Percentiles rank a stretch among this genome's conserved stretches.
Conservation (phyloP, 2,888 invertebrate genomes). For the Dynastes tityus region DNA sequence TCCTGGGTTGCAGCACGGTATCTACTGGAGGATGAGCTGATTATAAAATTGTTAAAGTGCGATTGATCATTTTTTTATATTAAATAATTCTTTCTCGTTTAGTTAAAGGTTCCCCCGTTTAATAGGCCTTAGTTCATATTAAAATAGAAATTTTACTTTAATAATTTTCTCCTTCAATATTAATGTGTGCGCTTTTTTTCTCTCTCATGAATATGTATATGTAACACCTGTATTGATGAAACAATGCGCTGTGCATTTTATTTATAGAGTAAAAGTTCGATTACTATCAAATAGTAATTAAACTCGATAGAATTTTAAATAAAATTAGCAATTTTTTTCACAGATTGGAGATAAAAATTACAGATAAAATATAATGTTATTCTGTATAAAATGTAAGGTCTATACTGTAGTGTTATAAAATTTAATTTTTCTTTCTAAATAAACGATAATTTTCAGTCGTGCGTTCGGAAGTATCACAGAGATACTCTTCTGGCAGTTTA, state of each 20-base stretch:
- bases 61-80: constrained; percentile 39
- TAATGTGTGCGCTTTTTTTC: constrained; percentile 31
- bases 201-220: constrained; percentile 47
- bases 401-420: too few species aligned
- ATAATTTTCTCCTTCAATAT: constrained; percentile 31
- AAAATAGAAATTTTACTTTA: too few species aligned
- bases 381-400: too few species aligned
- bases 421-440: too few species aligned
- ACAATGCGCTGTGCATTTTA: constrained; percentile 34
- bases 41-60: constrained; percentile 27
- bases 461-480: too few species aligned
- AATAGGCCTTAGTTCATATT: too few species aligned
- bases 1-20: constrained; percentile 10
- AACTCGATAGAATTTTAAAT: not conserved
- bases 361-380: too few species aligned
- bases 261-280: constrained; percentile 48
- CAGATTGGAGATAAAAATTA: too few species aligned
- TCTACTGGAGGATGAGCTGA: constrained; percentile 22
- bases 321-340: too few species aligned
- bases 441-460: too few species aligned
- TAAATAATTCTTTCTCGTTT: constrained; percentile 44
- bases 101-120: too few species aligned
- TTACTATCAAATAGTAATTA: constrained; percentile 14
- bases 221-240: constrained; percentile 35
- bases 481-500: too few species aligned